Percentiles rank a stretch among this genome's conserved stretches.
These are phyloP conservation scores for Ceratoteleas bidentatus DNA, from an alignment of 1,140 invertebrate genomes.

Conservation along the genomic window DNA sequence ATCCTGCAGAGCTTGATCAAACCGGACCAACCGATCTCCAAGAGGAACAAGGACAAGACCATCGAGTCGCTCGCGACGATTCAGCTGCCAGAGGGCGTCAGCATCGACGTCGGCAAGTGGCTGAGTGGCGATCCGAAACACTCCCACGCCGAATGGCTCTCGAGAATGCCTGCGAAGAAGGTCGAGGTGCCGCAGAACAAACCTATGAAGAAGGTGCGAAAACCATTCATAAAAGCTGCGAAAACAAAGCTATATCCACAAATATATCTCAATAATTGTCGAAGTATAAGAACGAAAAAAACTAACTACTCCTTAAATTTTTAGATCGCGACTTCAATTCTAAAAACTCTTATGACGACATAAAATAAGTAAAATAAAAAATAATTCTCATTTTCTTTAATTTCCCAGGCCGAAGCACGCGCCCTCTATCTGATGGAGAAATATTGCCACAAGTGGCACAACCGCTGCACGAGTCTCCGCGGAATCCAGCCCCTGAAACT, in stretches of 20 bases:
- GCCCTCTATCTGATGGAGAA: conserved; percentile 88
- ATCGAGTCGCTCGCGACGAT: conserved; percentile 82
- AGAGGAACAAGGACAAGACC: conserved; percentile 83
- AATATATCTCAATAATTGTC: too few species aligned
- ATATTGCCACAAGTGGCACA: conserved; percentile 86
- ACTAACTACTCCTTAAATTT: too few species aligned
- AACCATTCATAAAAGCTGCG: too few species aligned
- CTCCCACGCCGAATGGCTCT: conserved; percentile 87
- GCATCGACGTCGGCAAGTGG: conserved; percentile 89
- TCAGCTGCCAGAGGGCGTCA: conserved; percentile 83
- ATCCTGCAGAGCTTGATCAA: conserved; percentile 91
- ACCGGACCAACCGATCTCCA: conserved; percentile 83
- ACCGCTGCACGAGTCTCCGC: conserved; percentile 74
- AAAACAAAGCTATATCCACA: too few species aligned
- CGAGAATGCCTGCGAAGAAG: conserved; percentile 81
- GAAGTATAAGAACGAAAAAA: too few species aligned
- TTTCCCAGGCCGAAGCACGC: conserved; percentile 79
- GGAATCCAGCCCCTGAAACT: conserved; percentile 81
- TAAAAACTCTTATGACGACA: too few species aligned
- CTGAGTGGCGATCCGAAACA: conserved; percentile 87
- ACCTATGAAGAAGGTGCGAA: conserved; percentile 72
- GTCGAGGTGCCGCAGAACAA: conserved; percentile 68
- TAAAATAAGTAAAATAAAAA: too few species aligned
- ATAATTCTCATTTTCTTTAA: too few species aligned
- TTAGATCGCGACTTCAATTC: too few species aligned